Conservation (phyloP, 2,113 vertebrate genomes). For the Rafetus swinhoei region DNA sequence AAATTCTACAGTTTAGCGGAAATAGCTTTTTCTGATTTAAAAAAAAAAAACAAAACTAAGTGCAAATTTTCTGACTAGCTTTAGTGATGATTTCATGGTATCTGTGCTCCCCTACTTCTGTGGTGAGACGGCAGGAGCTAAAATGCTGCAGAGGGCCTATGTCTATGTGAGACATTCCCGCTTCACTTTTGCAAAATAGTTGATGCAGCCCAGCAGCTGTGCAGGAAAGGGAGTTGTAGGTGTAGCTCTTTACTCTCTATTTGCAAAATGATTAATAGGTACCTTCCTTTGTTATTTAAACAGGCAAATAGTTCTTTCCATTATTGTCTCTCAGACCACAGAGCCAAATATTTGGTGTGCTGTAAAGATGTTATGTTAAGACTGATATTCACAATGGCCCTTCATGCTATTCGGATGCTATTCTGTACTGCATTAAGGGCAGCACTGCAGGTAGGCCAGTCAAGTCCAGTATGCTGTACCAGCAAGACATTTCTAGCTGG, state of each 20-base stretch:
- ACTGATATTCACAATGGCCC: background rate
- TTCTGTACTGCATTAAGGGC: background rate
- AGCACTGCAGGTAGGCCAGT: too few relatives aligned
- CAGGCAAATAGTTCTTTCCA: slow-evolving; percentile 36
- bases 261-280: background rate
- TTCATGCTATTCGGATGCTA: background rate
- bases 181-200: background rate
- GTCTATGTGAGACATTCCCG: background rate
- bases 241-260: background rate
- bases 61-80: background rate
- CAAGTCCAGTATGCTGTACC: too few relatives aligned
- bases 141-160: background rate
- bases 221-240: background rate
- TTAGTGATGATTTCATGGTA: background rate
- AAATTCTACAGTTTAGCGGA: too few relatives aligned
- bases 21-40: background rate
- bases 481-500: too few relatives aligned
- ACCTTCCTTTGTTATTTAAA: slow-evolving; percentile 14
- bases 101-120: background rate
- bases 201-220: background rate
- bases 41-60: background rate
- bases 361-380: background rate
- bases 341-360: slow-evolving; percentile 17
- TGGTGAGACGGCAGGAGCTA: background rate
- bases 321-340: background rate